phyloP scores from a whole-genome alignment of 2,888 invertebrate genomes.

The Pandemis heparana region DNA sequence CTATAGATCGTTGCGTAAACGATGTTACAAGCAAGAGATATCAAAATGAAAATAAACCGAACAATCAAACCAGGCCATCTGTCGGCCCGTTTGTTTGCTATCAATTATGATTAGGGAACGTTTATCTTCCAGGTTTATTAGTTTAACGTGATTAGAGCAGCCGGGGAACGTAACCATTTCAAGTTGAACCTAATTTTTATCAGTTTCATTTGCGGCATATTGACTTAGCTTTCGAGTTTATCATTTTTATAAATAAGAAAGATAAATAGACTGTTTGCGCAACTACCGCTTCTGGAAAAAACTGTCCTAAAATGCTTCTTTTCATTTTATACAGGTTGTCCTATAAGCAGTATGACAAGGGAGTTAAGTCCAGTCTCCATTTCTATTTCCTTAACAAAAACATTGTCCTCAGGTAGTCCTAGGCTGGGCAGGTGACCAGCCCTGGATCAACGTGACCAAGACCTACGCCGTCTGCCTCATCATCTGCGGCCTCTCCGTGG shows the following conservation, averaged over 20 bases:
- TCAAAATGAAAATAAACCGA: background rate
- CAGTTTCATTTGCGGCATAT: background rate
- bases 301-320: too few species aligned
- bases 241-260: background rate
- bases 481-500: constrained; percentile 87
- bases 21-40: background rate
- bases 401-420: constrained; percentile 87
- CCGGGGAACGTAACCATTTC: background rate
- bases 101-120: background rate
- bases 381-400: too few species aligned
- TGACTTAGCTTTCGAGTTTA: background rate
- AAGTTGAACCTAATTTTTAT: background rate
- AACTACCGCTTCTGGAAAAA: background rate
- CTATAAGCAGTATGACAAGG: too few species aligned
- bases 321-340: too few species aligned
- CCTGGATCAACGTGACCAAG: constrained; percentile 93
- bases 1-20: too few species aligned
- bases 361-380: too few species aligned
- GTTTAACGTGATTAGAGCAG: background rate
- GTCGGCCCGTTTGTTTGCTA: background rate
- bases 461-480: constrained; percentile 93
- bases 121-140: background rate
- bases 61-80: background rate
- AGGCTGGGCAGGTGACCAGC: constrained; percentile 95
- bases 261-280: background rate